phyloP scores from a whole-genome alignment of 2,888 invertebrate species.

The Philopedon plagiatum region DNA sequence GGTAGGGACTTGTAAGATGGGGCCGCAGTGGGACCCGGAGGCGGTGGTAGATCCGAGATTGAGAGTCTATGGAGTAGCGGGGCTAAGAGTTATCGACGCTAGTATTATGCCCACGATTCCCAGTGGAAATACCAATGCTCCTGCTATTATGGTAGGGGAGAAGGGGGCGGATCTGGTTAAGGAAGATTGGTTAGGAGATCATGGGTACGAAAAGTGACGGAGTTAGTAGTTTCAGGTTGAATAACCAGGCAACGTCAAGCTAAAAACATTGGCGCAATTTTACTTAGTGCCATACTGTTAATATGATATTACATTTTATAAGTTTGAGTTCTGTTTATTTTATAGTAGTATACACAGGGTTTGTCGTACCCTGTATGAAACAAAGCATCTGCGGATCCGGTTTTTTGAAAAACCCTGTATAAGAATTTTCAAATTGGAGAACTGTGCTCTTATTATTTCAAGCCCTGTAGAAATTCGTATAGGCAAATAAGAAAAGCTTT shows the following conservation, averaged over 20 bases:
- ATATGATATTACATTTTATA: too few species aligned
- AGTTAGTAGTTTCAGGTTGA: background rate
- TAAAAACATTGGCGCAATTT: too few species aligned
- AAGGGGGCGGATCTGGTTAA: constrained; percentile 90
- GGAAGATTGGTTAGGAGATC: constrained; percentile 79
- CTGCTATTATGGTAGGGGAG: constrained; percentile 93
- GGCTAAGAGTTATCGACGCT: constrained; percentile 87
- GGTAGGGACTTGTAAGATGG: constrained; percentile 91
- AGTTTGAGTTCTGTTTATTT: too few species aligned
- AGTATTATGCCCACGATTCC: constrained; percentile 92
- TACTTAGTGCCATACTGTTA: too few species aligned
- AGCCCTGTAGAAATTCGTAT: too few species aligned
- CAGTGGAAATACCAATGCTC: constrained; percentile 92
- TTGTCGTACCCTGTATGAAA: background rate
- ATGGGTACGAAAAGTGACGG: background rate
- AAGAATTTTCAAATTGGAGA: too few species aligned
- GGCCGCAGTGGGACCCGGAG: constrained; percentile 81
- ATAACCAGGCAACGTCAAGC: too few species aligned
- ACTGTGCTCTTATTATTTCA: too few species aligned
- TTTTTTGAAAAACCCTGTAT: too few species aligned
- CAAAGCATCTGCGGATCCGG: too few species aligned
- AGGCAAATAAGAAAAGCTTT: background rate
- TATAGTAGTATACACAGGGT: background rate
- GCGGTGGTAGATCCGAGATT: constrained; percentile 89
- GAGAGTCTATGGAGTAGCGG: constrained; percentile 82